Percentiles rank a stretch among this genome's conserved stretches.
phyloP scores from a whole-genome alignment of 2,113 vertebrate species.

The Terrapene triunguis region DNA sequence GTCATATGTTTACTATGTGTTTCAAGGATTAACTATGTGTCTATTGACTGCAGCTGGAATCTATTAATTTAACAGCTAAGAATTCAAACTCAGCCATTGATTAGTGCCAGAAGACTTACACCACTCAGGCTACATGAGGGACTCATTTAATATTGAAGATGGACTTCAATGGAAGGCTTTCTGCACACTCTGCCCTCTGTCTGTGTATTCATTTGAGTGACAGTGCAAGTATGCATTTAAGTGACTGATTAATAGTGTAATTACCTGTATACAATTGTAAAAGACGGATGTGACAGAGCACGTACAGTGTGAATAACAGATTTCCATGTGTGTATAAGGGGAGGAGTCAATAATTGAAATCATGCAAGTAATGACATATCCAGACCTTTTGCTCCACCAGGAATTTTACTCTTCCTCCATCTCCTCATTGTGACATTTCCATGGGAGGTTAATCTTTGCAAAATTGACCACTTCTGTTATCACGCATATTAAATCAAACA shows the following conservation, averaged over 20 bases:
- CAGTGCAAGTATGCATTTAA: neutral
- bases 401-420: neutral
- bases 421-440: neutral
- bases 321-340: accelerated
- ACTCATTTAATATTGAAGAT: neutral
- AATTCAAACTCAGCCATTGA: neutral
- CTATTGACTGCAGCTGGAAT: neutral
- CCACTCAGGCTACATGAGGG: neutral
- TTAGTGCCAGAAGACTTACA: neutral
- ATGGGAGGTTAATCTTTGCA: neutral
- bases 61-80: neutral
- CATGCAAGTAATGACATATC: neutral
- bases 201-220: neutral
- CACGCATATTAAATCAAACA: neutral
- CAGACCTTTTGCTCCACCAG: neutral
- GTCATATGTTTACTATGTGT: neutral
- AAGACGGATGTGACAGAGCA: neutral
- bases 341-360: neutral
- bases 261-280: neutral
- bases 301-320: neutral
- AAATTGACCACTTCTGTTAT: neutral
- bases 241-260: neutral
- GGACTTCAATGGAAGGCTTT: neutral
- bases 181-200: neutral
- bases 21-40: neutral